phyloP scores from a whole-genome alignment of 2,888 invertebrate species.

The Heteromyza rotundicornis region DNA sequence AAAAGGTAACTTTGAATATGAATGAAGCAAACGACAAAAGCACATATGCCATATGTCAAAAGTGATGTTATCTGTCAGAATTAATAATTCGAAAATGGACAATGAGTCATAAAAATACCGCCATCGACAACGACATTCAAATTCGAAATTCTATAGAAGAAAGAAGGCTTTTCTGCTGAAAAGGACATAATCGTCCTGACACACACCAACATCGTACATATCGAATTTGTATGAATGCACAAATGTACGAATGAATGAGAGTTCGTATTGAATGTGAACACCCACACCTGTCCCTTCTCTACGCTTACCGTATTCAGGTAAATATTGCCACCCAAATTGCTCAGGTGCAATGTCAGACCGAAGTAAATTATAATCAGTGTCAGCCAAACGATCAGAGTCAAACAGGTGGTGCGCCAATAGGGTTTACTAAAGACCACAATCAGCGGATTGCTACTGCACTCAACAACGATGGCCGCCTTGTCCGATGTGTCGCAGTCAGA shows the following conservation, averaged over 20 bases:
- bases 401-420: slow-evolving; percentile 72
- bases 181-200: no score
- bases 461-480: slow-evolving; percentile 1
- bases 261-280: no score
- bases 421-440: slow-evolving; percentile 71
- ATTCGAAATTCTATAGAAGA: no score
- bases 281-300: no score
- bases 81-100: background rate
- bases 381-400: slow-evolving; percentile 76
- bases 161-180: no score
- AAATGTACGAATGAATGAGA: no score
- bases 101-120: no score
- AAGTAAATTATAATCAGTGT: slow-evolving; percentile 79
- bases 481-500: slow-evolving; percentile 37
- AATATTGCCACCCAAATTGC: slow-evolving; percentile 75
- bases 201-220: no score
- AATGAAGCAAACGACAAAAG: background rate
- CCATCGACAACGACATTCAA: no score
- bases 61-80: background rate
- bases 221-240: no score
- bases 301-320: slow-evolving; percentile 74
- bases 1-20: background rate
- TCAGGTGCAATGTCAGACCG: slow-evolving; percentile 77
- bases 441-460: slow-evolving; percentile 64
- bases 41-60: background rate